Evolutionary conservation across 2,888 invertebrate species (phyloP), one percentile per base, ranked within the genome.

Genomic region (Drepana falcataria): DNA sequence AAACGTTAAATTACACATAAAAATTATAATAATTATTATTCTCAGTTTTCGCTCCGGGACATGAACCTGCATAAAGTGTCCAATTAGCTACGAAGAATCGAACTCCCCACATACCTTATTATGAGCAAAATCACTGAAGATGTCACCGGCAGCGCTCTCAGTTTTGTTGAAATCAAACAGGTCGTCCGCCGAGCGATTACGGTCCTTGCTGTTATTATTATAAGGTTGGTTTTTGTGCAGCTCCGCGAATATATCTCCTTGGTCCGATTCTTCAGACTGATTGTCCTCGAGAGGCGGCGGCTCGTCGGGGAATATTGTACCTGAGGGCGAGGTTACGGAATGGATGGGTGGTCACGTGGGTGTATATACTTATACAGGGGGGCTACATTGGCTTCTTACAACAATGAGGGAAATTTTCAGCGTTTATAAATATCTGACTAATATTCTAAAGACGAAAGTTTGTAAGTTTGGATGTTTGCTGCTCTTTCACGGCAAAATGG

Each of bases 221-320:
- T 71, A 65, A 9, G 82, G 73, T 58, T 75, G 73, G 3, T 59
- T 58, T 2, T 70, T 76, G 57, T 81, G 82, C 7, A 89, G 60
- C 47, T 82, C 81, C 0, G 83, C 83, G 66, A 87, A 87, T 54
- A 90, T 81, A 41, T 87, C 87, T 0, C 83, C 80, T 2, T 83
- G 80, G 5, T 73, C 69, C 0, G 75, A 70, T 1, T 58, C 63
- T 0, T 72, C 68, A 0, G 68, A 63, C 7, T 66, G 64, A 5
- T 61, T 59, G 1, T 60, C 55, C 0, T 89, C 91, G 0, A 93
- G 61, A 0, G 93, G 93, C 0, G 93, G 93, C 0, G 93, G 93
- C 66, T 92, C 92, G 65, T 93, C 92, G 0, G 84, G 75, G 75
- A 93, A 93, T 63, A 93, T 69, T 51, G 81, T 81, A 35, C 85